Percentiles rank a stretch among this genome's conserved stretches.
These are phyloP conservation scores for Okamejei kenojei DNA, from an alignment of 2,797 vertebrate genomes.

Conservation along the genomic window DNA sequence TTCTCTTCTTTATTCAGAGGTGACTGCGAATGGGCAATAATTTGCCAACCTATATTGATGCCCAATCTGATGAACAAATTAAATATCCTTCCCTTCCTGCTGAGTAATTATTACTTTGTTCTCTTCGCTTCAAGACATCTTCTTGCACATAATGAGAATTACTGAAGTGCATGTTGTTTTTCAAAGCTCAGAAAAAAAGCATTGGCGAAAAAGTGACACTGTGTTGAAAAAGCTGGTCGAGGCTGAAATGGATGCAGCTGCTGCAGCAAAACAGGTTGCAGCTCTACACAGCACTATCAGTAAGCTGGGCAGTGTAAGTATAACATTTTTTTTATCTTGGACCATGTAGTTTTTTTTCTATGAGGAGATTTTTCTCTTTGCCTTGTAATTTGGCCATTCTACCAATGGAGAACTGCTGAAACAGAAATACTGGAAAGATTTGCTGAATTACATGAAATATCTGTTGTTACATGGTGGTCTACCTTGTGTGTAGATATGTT, in stretches of 20 bases:
- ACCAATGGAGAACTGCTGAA: neutral
- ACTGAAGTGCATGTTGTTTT: conserved; percentile 19
- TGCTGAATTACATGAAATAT: neutral
- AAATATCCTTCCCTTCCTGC: neutral
- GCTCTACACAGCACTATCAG: conserved; percentile 67
- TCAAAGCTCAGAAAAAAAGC: conserved; percentile 61
- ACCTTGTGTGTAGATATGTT: neutral
- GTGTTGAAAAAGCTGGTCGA: conserved; percentile 75
- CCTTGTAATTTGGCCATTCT: neutral
- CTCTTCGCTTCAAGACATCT: neutral
- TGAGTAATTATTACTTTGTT: neutral
- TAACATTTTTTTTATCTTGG: neutral
- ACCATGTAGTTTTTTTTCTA: neutral
- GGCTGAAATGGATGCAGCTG: conserved; percentile 72
- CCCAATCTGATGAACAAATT: no score
- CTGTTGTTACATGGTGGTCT: neutral
- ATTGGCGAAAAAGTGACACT: conserved; percentile 62
- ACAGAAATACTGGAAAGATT: neutral
- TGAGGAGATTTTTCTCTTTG: neutral
- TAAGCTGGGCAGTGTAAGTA: conserved; percentile 62
- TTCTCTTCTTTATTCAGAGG: no score
- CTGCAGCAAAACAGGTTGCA: conserved; percentile 73
- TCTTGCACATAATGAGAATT: neutral
- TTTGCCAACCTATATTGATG: no score
- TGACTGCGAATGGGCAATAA: no score